Percentiles rank a stretch among this genome's conserved stretches.
Conservation (phyloP, 2,113 vertebrate species). For the Tympanuchus pallidicinctus region DNA sequence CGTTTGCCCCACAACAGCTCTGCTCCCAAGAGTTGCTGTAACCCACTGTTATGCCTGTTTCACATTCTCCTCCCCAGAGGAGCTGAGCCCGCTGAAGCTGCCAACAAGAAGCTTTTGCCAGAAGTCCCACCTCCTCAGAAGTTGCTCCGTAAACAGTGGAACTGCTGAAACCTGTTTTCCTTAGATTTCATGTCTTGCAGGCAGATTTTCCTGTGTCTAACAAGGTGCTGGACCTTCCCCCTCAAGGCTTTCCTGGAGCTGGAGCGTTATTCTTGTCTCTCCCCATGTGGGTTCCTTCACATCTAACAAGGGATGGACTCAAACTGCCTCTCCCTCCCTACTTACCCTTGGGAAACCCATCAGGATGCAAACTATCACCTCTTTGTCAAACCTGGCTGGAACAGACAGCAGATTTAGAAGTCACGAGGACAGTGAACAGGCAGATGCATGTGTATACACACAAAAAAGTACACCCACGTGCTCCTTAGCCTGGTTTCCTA, state of each 20-base stretch:
- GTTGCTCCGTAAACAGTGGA: conserved; percentile 39
- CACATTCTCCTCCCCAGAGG: not conserved
- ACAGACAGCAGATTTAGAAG: not conserved
- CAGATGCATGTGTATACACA: not conserved
- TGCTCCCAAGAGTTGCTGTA: not conserved
- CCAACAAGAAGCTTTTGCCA: conserved; percentile 35
- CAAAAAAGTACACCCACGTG: not conserved
- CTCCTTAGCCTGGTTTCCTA: not conserved
- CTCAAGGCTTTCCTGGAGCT: not conserved
- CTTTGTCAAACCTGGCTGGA: not conserved
- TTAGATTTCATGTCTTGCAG: not conserved
- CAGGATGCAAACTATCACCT: not conserved
- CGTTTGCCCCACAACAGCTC: not conserved
- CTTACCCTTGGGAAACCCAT: not conserved
- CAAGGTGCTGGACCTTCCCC: not conserved
- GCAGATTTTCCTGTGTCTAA: not conserved
- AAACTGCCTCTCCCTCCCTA: not conserved
- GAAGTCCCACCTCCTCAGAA: conserved; percentile 46
- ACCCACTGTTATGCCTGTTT: not conserved
- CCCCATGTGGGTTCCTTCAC: not conserved
- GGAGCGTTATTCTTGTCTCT: not conserved
- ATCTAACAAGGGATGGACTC: not conserved
- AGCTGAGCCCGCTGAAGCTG: not conserved
- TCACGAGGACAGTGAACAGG: not conserved
- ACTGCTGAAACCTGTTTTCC: conserved; percentile 23